These are phyloP conservation scores for Anodontia alba DNA, from an alignment of 2,888 invertebrate genomes.

Conservation along the genomic window DNA sequence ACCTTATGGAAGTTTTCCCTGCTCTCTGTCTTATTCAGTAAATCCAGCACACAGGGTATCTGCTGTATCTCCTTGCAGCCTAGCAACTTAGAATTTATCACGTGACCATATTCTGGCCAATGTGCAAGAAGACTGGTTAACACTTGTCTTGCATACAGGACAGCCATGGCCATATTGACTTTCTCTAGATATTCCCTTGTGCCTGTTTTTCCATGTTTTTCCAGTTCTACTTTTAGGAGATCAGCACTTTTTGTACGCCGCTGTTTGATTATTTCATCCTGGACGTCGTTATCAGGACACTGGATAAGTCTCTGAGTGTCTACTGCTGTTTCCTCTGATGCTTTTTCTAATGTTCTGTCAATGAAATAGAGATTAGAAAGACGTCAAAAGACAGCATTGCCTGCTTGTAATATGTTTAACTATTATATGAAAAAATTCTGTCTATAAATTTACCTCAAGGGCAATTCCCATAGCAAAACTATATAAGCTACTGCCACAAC, in stretches of 20 bases:
- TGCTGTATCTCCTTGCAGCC: conserved; percentile 81
- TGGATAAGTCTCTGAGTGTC: conserved; percentile 78
- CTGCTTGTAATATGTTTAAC: not conserved
- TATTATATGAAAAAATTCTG: too few species aligned
- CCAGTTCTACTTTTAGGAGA: conserved; percentile 80
- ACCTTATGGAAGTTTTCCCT: conserved; percentile 80
- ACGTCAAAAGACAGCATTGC: not conserved
- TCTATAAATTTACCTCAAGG: too few species aligned
- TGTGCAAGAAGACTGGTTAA: conserved; percentile 81
- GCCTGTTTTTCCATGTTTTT: conserved; percentile 77
- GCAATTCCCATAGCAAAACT: too few species aligned
- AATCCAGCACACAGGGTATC: conserved; percentile 82
- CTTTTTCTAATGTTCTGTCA: conserved; percentile 63
- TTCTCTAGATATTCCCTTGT: conserved; percentile 77
- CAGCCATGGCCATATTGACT: conserved; percentile 81
- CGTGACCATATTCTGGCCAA: conserved; percentile 80
- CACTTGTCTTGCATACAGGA: conserved; percentile 82
- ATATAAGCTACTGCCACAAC: too few species aligned
- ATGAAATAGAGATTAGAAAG: not conserved
- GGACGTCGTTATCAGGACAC: conserved; percentile 74
- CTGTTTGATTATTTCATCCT: conserved; percentile 77
- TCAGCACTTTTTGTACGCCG: conserved; percentile 77
- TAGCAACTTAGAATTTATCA: conserved; percentile 79
- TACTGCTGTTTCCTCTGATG: conserved; percentile 76
- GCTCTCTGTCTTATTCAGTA: conserved; percentile 80